Evolutionary conservation across 1,140 invertebrate genomes (phyloP).

Genomic region (Uloborus diversus): DNA sequence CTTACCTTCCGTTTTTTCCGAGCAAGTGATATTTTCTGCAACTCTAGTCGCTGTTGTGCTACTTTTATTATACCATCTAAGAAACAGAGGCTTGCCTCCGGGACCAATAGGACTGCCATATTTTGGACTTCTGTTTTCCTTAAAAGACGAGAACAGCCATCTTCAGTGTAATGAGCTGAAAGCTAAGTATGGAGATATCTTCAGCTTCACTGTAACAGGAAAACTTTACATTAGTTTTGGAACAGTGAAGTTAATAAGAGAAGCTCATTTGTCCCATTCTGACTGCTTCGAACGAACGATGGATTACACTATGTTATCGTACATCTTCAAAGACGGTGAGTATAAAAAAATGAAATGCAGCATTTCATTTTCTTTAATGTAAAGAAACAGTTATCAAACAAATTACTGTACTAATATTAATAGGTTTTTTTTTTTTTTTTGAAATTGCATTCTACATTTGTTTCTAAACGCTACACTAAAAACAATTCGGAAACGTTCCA

Average conservation of each 20-base stretch:
- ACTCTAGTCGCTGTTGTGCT: no score
- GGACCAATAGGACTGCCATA: constrained; percentile 12
- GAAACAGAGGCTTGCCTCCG: neutral
- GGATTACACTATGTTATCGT: neutral
- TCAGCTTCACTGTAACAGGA: constrained; percentile 4
- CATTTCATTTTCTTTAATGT: no score
- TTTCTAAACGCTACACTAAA: no score
- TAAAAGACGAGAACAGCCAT: neutral
- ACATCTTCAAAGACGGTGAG: constrained; percentile 5
- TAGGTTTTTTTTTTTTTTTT: no score
- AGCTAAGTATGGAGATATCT: constrained; percentile 24
- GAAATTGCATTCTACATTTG: no score
- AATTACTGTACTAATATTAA: no score
- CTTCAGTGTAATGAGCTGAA: neutral
- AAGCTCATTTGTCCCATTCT: constrained; percentile 9
- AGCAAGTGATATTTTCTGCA: no score
- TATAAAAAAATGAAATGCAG: no score
- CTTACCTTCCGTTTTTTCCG: no score
- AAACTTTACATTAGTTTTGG: neutral
- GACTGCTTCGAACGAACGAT: constrained; percentile 8
- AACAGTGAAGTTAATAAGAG: neutral
- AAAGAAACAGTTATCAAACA: no score
- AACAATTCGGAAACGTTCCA: no score
- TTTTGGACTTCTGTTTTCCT: constrained; percentile 9
- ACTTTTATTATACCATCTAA: neutral